phyloP scores from a whole-genome alignment of 2,888 invertebrate genomes.

The Ischnus inquisitorius region DNA sequence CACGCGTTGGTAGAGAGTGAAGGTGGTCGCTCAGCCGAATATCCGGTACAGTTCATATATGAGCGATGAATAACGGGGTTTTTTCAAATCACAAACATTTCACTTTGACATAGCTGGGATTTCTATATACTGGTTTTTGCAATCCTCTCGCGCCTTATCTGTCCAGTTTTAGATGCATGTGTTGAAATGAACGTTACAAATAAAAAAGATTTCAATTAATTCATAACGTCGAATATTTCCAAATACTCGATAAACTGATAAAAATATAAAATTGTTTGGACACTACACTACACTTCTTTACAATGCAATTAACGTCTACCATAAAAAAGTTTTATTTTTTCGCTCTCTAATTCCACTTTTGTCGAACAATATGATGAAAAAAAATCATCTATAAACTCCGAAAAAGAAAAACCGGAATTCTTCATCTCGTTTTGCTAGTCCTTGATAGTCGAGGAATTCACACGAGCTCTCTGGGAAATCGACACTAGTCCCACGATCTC shows the following conservation, averaged over 20 bases:
- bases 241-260: no score
- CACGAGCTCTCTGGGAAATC: conserved; percentile 60
- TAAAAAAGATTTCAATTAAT: no score
- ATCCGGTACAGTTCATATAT: not conserved
- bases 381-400: not conserved
- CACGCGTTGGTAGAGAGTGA: not conserved
- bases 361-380: not conserved
- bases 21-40: not conserved
- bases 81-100: not conserved
- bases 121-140: not conserved
- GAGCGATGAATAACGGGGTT: not conserved
- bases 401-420: conserved; percentile 1
- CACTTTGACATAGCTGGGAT: not conserved
- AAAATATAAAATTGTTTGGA: no score
- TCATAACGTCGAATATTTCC: no score
- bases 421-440: conserved; percentile 20
- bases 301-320: not conserved
- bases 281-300: no score
- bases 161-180: no score
- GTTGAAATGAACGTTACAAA: no score
- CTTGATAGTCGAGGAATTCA: conserved; percentile 50
- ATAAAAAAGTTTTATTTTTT: not conserved
- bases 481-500: conserved; percentile 63
- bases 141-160: not conserved
- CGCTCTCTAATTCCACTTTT: not conserved